Conservation (phyloP, 2,888 invertebrate species). For the Yponomeuta evonymella region DNA sequence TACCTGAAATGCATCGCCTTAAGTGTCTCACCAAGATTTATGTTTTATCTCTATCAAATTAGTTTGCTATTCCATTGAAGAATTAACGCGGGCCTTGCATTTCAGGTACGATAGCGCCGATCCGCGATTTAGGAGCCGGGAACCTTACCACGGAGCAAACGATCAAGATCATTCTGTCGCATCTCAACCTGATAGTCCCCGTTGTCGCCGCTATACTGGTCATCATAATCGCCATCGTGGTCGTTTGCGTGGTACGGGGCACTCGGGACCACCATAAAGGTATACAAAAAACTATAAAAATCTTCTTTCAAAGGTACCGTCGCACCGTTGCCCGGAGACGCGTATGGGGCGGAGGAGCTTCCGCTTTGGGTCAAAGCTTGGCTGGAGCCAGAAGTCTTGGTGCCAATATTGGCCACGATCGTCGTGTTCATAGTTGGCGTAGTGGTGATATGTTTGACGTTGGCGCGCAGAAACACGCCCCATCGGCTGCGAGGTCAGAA, state of each 20-base stretch:
- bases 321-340: slow-evolving; percentile 83
- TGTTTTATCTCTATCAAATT: slow-evolving; percentile 11
- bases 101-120: slow-evolving; percentile 96
- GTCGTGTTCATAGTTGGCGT: slow-evolving; percentile 94
- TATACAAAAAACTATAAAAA: slow-evolving; percentile 49
- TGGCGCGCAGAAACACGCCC: slow-evolving; percentile 89
- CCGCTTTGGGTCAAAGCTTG: slow-evolving; percentile 89
- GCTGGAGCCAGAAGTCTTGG: slow-evolving; percentile 92
- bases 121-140: slow-evolving; percentile 82
- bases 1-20: slow-evolving; percentile 74
- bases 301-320: slow-evolving; percentile 81
- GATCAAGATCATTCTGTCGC: slow-evolving; percentile 90
- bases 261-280: slow-evolving; percentile 91
- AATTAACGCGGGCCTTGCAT: slow-evolving; percentile 65
- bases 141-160: slow-evolving; percentile 87
- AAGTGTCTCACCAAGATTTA: slow-evolving; percentile 17
- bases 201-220: slow-evolving; percentile 94
- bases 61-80: background rate
- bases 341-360: slow-evolving; percentile 68
- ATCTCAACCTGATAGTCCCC: slow-evolving; percentile 95
- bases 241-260: slow-evolving; percentile 93
- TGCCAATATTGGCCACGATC: slow-evolving; percentile 91
- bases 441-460: slow-evolving; percentile 92
- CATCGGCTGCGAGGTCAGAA: slow-evolving; percentile 87
- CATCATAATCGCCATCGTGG: slow-evolving; percentile 94